phyloP scores from a whole-genome alignment of 2,113 vertebrate species.

The Cyprinodon variegatus region DNA sequence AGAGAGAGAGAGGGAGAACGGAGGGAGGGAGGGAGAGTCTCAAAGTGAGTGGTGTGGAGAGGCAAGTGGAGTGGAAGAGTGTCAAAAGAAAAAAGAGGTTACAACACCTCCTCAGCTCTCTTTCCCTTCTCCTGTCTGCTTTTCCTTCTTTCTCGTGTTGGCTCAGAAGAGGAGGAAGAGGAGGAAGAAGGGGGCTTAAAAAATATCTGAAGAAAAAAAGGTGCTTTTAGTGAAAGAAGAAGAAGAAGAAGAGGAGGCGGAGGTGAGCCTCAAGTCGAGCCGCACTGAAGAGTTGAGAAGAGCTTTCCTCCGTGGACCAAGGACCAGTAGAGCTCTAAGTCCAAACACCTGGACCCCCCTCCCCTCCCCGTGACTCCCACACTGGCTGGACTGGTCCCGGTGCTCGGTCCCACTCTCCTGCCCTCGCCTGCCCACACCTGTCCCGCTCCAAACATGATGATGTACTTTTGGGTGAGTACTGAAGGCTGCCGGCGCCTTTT shows the following conservation, averaged over 20 bases:
- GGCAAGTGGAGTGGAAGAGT: slow-evolving; percentile 71
- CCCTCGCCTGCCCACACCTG: slow-evolving; percentile 46
- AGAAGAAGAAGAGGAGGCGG: slow-evolving; percentile 29
- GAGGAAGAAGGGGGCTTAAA: slow-evolving; percentile 32
- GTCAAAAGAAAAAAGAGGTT: slow-evolving; percentile 76
- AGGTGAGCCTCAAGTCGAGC: slow-evolving; percentile 58
- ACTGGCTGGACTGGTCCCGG: slow-evolving; percentile 64
- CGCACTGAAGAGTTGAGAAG: slow-evolving; percentile 60
- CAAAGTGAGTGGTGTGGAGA: slow-evolving; percentile 70
- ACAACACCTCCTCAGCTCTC: slow-evolving; percentile 63
- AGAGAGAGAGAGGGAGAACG: slow-evolving; percentile 20
- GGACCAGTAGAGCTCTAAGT: slow-evolving; percentile 58
- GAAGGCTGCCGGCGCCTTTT: slow-evolving; percentile 20
- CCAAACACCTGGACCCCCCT: slow-evolving; percentile 44
- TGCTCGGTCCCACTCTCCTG: slow-evolving; percentile 43
- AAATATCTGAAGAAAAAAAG: slow-evolving; percentile 52
- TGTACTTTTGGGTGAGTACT: slow-evolving; percentile 85
- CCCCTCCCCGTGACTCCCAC: slow-evolving; percentile 49
- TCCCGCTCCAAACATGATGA: slow-evolving; percentile 77
- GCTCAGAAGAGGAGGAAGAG: slow-evolving; percentile 42
- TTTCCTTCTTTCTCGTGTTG: slow-evolving; percentile 42
- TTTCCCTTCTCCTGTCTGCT: slow-evolving; percentile 38
- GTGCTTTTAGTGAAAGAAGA: slow-evolving; percentile 38
- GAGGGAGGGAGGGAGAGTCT: slow-evolving; percentile 38
- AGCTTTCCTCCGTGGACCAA: slow-evolving; percentile 61